phyloP scores from a whole-genome alignment of 2,888 invertebrate genomes.

The Agrotis segetum region DNA sequence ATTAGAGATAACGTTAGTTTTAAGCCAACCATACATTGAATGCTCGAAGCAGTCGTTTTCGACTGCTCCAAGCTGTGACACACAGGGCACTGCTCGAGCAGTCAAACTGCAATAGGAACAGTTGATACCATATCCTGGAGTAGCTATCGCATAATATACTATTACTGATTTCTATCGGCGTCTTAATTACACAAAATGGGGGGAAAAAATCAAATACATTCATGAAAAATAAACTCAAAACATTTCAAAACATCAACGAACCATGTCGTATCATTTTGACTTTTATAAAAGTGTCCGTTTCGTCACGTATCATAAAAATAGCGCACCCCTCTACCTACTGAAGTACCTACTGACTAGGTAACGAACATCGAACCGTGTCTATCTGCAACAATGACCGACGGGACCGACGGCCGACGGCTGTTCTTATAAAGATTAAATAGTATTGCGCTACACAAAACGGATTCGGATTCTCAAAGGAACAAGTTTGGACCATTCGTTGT shows the following conservation, averaged over 20 bases:
- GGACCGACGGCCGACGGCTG: conserved; percentile 67
- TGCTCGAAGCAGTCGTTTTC: too few species aligned
- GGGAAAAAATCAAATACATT: neutral
- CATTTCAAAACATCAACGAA: conserved; percentile 21
- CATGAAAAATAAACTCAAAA: neutral
- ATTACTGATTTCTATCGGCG: too few species aligned
- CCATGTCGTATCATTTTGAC: conserved; percentile 56
- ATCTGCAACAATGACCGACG: conserved; percentile 68
- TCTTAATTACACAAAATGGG: too few species aligned
- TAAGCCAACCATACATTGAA: too few species aligned
- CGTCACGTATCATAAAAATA: conserved; percentile 66
- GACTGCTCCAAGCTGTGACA: too few species aligned
- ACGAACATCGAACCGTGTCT: conserved; percentile 71
- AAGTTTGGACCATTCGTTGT: conserved; percentile 74
- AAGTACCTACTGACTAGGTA: conserved; percentile 65
- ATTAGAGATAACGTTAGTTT: neutral
- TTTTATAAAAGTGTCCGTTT: conserved; percentile 55
- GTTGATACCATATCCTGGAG: too few species aligned
- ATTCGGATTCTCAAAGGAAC: conserved; percentile 82
- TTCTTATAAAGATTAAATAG: conserved; percentile 82
- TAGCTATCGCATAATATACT: too few species aligned
- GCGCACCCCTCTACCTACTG: conserved; percentile 31
- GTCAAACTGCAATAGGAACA: too few species aligned
- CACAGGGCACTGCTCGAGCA: too few species aligned
- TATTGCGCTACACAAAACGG: conserved; percentile 75